These are phyloP conservation scores for Aplidium turbinatum DNA, from an alignment of 23 tunicate genomes.

Conservation along the genomic window DNA sequence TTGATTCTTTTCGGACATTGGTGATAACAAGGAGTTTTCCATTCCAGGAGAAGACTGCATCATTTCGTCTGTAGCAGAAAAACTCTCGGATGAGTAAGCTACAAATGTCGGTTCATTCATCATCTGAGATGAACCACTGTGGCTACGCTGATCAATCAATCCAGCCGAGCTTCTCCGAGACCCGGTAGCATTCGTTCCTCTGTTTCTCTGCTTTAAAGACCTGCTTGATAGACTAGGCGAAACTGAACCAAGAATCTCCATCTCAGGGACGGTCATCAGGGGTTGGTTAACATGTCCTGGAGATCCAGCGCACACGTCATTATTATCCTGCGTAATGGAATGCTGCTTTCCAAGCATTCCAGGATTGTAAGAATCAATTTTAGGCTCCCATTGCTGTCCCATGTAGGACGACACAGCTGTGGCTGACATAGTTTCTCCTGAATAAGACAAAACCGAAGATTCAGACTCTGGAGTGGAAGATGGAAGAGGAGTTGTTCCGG, in stretches of 20 bases:
- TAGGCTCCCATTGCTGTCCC: conserved; percentile 25
- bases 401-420: conserved; percentile 30
- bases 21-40: conserved; percentile 29
- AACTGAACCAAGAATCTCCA: conserved; percentile 4
- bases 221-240: too few species aligned
- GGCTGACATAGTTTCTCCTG: conserved; percentile 39
- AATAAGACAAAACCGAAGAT: conserved; percentile 2
- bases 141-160: conserved; percentile 9
- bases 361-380: conserved; percentile 18
- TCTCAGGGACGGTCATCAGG: background rate
- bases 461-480: conserved; percentile 29
- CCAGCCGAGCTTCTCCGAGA: conserved; percentile 41
- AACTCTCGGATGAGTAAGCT: conserved; percentile 11
- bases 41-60: conserved; percentile 11
- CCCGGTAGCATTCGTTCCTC: conserved; percentile 19
- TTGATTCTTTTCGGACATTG: conserved; percentile 34
- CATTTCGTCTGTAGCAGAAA: conserved; percentile 16
- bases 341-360: conserved; percentile 21
- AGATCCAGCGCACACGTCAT: conserved; percentile 21
- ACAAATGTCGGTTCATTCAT: background rate
- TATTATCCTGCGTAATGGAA: background rate
- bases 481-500: conserved; percentile 35
- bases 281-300: conserved; percentile 14
- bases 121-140: background rate
- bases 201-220: background rate